Base-by-base conservation (phyloP, 2,888 invertebrate genomes). In the Philaethria dido region DNA sequence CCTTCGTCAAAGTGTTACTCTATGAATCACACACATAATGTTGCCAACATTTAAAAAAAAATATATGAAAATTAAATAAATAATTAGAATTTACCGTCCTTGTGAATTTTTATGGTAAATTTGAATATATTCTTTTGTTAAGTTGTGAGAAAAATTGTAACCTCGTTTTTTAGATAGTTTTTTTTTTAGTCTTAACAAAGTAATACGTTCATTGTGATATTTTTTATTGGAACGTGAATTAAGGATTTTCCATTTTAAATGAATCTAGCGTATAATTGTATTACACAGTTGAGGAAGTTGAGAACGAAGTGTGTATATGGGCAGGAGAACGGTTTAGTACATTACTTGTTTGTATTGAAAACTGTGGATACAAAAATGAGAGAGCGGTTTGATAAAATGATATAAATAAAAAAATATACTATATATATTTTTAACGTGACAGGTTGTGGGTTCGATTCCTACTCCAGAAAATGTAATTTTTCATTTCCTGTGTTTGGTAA, bases 1-100 rank as follows among this genome's bases (percentile, higher is more conserved):
- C 39, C 36, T 59, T 67, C 55, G 50, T 67, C 64, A 64, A 66
- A 64, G 55, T 54, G 47, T 52, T 59, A 59, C 18, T 60, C 9
- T 42, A 42, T 22, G 4, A 25, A 47, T 29, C n/a, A 20, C 29
- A 45, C 45, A 45, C 5, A 16, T 16, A 45, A 45, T 60, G 60
- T 60, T 60, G 60, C 60, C 18, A 60, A 9, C 18, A 16, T 20
- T 55, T 39, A 18, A 18, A 45, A 44, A 16, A 52, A 22, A 59
- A 44, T 5, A 11, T 2, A 1, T 29, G 3, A 11, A 29, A 25
- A 29, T 60, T 13, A 29, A 18, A 18, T 18, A 45, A 42, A 20
- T 33, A 33, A 18, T 55, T 36, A 18, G 11, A 16, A 52, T 29
- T 29, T 18, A 14, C 29, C 44, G 1, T n/a, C 22, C 16, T 52